A percentile compares a stretch with the other conserved stretches of the same genome.
Evolutionary conservation across 2,888 invertebrate genomes (phyloP).

Genomic region (Arctia plantaginis): DNA sequence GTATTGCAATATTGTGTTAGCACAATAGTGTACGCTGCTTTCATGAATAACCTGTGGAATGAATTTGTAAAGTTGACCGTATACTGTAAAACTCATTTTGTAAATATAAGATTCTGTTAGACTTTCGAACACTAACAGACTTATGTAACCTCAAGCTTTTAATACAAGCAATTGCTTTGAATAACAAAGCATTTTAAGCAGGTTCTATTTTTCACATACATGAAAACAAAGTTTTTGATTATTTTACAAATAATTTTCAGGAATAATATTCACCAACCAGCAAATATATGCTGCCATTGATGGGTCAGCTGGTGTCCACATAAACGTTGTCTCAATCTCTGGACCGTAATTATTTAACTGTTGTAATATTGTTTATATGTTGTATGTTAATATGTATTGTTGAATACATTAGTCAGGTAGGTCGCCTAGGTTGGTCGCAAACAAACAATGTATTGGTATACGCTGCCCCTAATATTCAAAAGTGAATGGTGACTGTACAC

Average conservation of each 20-base stretch:
- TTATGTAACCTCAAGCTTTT: too few species aligned
- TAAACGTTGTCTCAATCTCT: neutral
- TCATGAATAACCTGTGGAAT: neutral
- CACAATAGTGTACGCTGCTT: slow-evolving; percentile 12
- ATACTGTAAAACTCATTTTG: slow-evolving; percentile 5
- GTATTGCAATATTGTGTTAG: slow-evolving; percentile 47
- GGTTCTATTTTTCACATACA: neutral
- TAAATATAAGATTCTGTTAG: neutral
- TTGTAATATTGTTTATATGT: neutral
- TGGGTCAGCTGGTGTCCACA: too few species aligned
- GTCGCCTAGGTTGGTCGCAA: neutral
- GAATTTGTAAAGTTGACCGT: slow-evolving; percentile 21
- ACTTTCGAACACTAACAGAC: neutral
- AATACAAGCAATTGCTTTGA: neutral
- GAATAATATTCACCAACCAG: too few species aligned
- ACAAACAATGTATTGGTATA: neutral
- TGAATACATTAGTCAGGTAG: neutral
- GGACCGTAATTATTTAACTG: neutral
- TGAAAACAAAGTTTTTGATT: neutral
- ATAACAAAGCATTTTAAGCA: neutral
- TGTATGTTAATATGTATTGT: too few species aligned
- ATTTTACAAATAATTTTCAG: neutral
- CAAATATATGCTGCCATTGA: too few species aligned
- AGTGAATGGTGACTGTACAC: slow-evolving; percentile 74
- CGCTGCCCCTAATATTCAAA: slow-evolving; percentile 51